Conservation (phyloP, 2,797 vertebrate species). For the Taeniopygia guttata region DNA sequence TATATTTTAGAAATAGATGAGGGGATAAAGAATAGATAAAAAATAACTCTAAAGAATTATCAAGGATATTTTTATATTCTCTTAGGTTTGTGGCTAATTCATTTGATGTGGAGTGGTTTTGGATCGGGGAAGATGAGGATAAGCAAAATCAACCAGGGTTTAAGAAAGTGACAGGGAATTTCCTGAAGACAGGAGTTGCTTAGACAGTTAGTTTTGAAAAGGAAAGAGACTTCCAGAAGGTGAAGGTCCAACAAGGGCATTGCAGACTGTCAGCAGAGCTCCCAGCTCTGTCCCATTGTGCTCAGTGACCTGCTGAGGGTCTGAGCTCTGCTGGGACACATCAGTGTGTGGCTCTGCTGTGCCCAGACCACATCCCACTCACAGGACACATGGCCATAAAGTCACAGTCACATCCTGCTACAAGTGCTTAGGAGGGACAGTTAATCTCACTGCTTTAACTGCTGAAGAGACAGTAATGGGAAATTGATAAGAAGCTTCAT, state of each 20-base stretch:
- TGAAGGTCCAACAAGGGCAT: rapidly evolving
- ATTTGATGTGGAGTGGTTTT: neutral
- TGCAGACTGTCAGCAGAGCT: neutral
- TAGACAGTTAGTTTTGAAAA: neutral
- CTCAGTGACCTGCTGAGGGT: neutral
- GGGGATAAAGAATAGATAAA: neutral
- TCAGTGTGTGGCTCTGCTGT: neutral
- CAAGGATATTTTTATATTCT: neutral
- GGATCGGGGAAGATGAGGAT: neutral
- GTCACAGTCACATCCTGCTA: neutral
- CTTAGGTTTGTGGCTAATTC: neutral
- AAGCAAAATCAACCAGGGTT: neutral
- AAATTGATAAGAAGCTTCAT: conserved; percentile 12
- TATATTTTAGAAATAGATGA: neutral
- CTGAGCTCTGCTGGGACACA: neutral
- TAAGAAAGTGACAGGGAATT: neutral
- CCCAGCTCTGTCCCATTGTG: rapidly evolving
- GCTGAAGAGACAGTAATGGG: neutral
- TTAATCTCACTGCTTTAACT: neutral
- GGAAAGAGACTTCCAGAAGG: neutral
- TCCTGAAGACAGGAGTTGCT: neutral
- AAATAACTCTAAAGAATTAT: neutral
- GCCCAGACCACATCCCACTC: neutral
- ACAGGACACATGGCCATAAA: rapidly evolving
- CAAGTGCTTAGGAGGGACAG: neutral